Base-by-base conservation (phyloP, 2,888 invertebrate species). In the Ophioninae sp. region DNA sequence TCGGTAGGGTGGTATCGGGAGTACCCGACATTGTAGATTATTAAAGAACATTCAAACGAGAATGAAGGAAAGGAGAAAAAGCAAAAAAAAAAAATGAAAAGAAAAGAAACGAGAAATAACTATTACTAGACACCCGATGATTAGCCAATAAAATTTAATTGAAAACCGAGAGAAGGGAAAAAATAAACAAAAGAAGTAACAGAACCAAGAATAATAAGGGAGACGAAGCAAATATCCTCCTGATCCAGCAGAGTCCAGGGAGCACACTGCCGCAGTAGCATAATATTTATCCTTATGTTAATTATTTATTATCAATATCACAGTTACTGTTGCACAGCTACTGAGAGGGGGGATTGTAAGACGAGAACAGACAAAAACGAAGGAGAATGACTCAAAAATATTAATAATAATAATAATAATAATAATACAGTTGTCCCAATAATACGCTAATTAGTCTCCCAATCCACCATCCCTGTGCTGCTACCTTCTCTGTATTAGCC, bases 221-320 rank as follows among this genome's bases (percentile, higher is more conserved):
- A 88, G 87, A 87, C 86, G 87, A 87, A 86, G 85, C 83, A 61
- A 87, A 86, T 86, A 86, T 86, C 87, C 89, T 90, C 88, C 89
- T 89, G 88, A 87, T 89, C 89, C 89, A 85, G 81, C 84, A 88
- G 87, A 90, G 90, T 91, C 90, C 90, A 89, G 88, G 88, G 89
- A 89, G 89, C 89, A 91, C 91, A 91, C 91, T 92, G 91, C 91
- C 91, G 90, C 89, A 89, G 91, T 91, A 92, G 90, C 90, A 89
- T 91, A 91, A 91, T 91, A 91, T 91, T 90, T 91, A 91, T 91
- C 90, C 89, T 90, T 91, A 91, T 89, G 91, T 91, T 91, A 89
- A 91, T 90, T 91, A 91, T 91, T 91, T 91, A 91, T 91, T 91
- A 91, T 88, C 88, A 88, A 91, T 88, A 89, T 88, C 88, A 88